A percentile compares a stretch with the other conserved stretches of the same genome.
Conservation (phyloP, 2,888 invertebrate species). For the Onchidella celtica region DNA sequence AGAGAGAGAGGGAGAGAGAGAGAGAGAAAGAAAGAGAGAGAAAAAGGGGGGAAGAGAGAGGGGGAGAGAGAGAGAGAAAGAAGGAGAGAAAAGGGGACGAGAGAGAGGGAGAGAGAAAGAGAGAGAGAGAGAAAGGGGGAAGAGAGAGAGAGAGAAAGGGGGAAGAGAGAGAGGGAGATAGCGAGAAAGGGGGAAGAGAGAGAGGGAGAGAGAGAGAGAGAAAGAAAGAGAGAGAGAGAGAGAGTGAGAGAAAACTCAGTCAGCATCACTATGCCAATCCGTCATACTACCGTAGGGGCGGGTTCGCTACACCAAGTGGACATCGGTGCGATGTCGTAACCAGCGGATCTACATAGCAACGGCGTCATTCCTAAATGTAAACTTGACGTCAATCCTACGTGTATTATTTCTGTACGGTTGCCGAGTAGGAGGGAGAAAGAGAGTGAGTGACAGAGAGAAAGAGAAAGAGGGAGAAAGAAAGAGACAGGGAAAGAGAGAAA, state of each 20-base stretch:
- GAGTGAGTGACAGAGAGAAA: background rate
- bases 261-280: too few relatives aligned
- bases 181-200: too few relatives aligned
- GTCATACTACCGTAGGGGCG: too few relatives aligned
- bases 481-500: background rate
- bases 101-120: background rate
- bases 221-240: background rate
- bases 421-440: background rate
- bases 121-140: background rate
- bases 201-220: background rate
- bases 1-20: background rate
- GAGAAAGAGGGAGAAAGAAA: background rate
- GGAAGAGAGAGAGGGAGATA: background rate
- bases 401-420: too few relatives aligned
- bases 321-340: too few relatives aligned
- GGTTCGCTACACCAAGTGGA: too few relatives aligned
- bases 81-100: background rate
- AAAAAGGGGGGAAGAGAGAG: background rate
- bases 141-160: background rate
- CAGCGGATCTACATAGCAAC: too few relatives aligned
- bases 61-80: background rate
- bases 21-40: constrained; percentile 5
- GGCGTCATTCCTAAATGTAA: too few relatives aligned
- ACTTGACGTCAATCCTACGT: too few relatives aligned
- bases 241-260: background rate